Evolutionary conservation across 2,113 vertebrate genomes (phyloP).

Genomic region (Bubo bubo): DNA sequence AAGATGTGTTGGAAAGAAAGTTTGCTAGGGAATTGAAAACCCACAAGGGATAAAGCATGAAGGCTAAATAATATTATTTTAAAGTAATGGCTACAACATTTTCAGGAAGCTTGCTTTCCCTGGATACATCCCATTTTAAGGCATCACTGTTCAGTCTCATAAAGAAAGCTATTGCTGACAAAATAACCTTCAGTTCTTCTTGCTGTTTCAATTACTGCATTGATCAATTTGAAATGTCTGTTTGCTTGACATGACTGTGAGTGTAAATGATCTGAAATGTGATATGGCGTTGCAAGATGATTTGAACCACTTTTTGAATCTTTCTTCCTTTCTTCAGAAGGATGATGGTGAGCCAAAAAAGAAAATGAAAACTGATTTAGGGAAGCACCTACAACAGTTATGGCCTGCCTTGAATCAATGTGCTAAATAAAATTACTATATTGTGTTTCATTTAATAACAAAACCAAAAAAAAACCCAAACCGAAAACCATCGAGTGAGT

Average conservation of each 20-base stretch:
- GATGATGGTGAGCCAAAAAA: neutral
- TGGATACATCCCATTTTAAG: constrained; percentile 62
- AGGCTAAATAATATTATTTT: constrained; percentile 66
- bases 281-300: neutral
- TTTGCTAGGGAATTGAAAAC: constrained; percentile 58
- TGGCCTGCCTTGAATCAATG: neutral
- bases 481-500: neutral
- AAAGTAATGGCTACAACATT: constrained; percentile 31
- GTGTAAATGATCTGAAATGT: constrained; percentile 16
- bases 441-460: neutral
- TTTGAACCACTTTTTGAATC: neutral
- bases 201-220: constrained; percentile 39
- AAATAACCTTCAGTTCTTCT: constrained; percentile 22
- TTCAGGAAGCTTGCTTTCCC: constrained; percentile 56
- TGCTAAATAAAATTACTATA: neutral
- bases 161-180: constrained; percentile 24
- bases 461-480: neutral
- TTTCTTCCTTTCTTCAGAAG: neutral
- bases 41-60: constrained; percentile 43
- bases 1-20: constrained; percentile 49
- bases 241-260: neutral
- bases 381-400: neutral
- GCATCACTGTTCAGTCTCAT: constrained; percentile 65
- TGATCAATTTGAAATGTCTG: constrained; percentile 45
- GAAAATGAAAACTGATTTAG: neutral